Evolutionary conservation across 2,888 invertebrate genomes (phyloP).

Genomic region (Sinodicranocentrus sp.): DNA sequence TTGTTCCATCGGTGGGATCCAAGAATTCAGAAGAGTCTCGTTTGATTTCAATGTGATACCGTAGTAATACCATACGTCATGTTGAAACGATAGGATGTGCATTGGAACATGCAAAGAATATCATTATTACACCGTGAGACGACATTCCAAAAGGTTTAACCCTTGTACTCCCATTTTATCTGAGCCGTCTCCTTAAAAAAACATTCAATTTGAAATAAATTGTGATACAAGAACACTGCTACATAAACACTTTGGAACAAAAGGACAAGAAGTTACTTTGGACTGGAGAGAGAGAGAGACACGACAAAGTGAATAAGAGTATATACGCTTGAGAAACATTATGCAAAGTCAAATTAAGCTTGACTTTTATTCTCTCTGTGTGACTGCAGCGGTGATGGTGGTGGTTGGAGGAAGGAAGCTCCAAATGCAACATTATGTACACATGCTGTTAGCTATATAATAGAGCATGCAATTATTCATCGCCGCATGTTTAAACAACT

Average conservation of each 20-base stretch:
- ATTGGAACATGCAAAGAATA: background rate
- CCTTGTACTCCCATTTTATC: background rate
- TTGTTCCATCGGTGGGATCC: no score
- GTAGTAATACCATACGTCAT: no score
- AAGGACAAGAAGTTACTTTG: no score
- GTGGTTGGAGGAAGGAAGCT: background rate
- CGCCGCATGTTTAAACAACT: background rate
- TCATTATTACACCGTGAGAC: slow-evolving; percentile 3
- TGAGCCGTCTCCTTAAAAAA: slow-evolving; percentile 6
- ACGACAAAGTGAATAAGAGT: no score
- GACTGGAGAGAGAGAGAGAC: no score
- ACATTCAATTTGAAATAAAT: slow-evolving; percentile 16
- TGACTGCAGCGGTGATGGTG: background rate
- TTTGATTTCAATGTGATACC: no score
- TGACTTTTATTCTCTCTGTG: slow-evolving; percentile 27
- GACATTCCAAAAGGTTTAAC: background rate
- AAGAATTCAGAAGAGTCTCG: no score
- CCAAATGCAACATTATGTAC: background rate
- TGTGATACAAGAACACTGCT: background rate
- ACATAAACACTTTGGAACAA: no score
- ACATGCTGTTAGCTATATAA: background rate
- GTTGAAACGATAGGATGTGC: background rate
- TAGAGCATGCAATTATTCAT: slow-evolving; percentile 8
- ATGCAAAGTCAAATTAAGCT: slow-evolving; percentile 48
- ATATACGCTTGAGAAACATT: slow-evolving; percentile 8